Base-by-base conservation (phyloP, 2,888 invertebrate genomes). In the Ophioninae sp. region DNA sequence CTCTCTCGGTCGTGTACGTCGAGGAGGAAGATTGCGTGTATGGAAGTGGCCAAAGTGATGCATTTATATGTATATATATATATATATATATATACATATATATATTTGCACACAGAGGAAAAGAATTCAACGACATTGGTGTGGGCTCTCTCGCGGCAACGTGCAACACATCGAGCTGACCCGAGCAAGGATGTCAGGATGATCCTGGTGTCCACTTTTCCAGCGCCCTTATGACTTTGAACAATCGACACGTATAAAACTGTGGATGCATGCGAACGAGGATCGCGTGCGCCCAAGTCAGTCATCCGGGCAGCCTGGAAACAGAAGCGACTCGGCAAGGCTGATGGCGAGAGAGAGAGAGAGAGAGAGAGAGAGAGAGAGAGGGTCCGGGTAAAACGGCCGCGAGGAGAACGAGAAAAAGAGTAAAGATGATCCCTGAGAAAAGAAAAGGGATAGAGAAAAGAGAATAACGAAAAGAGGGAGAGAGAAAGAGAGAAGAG, bases 311-410 rank as follows among this genome's bases (percentile, higher is more conserved):
- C 58, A 86, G 87, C 86, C 86, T 89, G 89, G 89, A 90, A 91
- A 91, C 91, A 91, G 91, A 91, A 91, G 91, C 91, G 90, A 88
- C 88, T 90, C 87, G 86, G 87, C 87, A 51, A 89, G 88, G 87
- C 87, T 88, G 87, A 89, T 83, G 88, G 88, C 85, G 86, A 83
- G 81, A 78, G 82, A 82, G 51, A 41, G 9, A 41, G 41, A 41
- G 41, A 41, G 72, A 41, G 41, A 41, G 41, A 41, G 65, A 72
- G 79, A 64, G 79, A 58, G 63, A 58, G 69, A 69, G 41, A 10
- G 17, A 51, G 51, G 44, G 64, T 22, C 67, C 74, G 37, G 83
- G 79, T 69, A 85, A 85, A 86, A 81, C 82, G 83, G 79, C 81
- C 78, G 84, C 76, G 84, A 80, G 85, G 79, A 72, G 83, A 76